Percentiles rank a stretch among this genome's conserved stretches.
Conservation (phyloP, 2,797 vertebrate genomes). For the Halcyon chelicuti region DNA sequence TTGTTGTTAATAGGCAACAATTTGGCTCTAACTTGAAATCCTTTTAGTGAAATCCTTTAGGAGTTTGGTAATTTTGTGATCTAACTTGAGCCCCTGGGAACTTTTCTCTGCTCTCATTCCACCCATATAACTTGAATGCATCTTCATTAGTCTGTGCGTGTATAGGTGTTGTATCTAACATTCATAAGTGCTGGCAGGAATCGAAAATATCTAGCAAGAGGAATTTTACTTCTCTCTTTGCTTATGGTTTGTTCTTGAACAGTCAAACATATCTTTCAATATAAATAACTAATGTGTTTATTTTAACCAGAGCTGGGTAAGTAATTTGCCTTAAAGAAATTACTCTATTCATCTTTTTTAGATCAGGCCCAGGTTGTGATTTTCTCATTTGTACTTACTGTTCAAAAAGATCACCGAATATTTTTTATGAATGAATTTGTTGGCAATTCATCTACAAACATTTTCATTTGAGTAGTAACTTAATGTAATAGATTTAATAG, state of each 20-base stretch:
- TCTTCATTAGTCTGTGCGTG: background rate
- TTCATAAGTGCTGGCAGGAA: background rate
- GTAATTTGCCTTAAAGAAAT: constrained; percentile 67
- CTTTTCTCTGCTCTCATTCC: background rate
- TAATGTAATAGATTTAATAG: background rate
- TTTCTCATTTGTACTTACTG: constrained; percentile 54
- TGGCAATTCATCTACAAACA: background rate
- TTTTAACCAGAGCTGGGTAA: constrained; percentile 46
- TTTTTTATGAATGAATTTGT: constrained; percentile 48
- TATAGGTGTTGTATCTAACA: background rate
- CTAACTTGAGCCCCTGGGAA: background rate
- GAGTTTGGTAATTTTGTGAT: background rate
- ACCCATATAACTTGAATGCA: background rate
- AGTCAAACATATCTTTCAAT: constrained; percentile 36
- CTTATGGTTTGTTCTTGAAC: constrained; percentile 19
- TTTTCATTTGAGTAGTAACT: background rate
- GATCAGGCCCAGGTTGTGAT: constrained; percentile 43
- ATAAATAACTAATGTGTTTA: constrained; percentile 61
- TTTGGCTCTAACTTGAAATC: constrained; percentile 7
- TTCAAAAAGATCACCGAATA: constrained; percentile 32
- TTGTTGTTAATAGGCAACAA: background rate
- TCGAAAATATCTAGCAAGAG: constrained; percentile 16
- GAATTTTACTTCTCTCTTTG: constrained; percentile 35
- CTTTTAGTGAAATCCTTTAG: background rate
- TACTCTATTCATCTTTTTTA: constrained; percentile 61